These are phyloP conservation scores for Acleris laterana DNA, from an alignment of 2,888 invertebrate species.

Conservation along the genomic window DNA sequence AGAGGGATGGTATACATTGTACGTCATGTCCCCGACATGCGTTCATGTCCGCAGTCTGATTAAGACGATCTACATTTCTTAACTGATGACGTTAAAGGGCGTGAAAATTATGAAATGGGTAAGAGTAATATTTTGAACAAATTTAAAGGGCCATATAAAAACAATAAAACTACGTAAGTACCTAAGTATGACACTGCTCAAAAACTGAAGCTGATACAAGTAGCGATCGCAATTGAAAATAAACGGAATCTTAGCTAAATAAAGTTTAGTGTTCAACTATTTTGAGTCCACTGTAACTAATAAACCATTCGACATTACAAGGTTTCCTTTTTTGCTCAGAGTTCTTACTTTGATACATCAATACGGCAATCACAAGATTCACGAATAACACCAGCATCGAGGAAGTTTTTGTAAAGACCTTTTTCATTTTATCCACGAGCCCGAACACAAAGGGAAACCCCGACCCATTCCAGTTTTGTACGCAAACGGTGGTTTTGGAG, in stretches of 20 bases:
- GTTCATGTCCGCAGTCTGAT: slow-evolving; percentile 24
- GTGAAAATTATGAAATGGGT: slow-evolving; percentile 4
- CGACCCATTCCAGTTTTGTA: slow-evolving; percentile 1
- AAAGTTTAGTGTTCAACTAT: too few species aligned
- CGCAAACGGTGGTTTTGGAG: slow-evolving; percentile 9
- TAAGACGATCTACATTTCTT: slow-evolving; percentile 25
- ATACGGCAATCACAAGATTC: background rate
- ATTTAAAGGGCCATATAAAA: too few species aligned
- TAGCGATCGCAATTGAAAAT: too few species aligned
- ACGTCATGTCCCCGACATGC: slow-evolving; percentile 11
- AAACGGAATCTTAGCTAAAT: too few species aligned
- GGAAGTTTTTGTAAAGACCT: background rate
- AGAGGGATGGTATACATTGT: background rate
- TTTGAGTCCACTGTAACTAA: too few species aligned
- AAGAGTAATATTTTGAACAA: background rate
- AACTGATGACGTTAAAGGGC: slow-evolving; percentile 8
- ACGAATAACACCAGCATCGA: background rate
- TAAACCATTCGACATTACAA: background rate
- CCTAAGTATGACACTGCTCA: too few species aligned
- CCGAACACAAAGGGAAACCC: slow-evolving; percentile 13
- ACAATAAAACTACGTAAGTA: too few species aligned
- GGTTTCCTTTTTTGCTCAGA: background rate
- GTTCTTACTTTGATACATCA: background rate
- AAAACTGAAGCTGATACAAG: too few species aligned
- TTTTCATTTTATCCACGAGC: background rate